Evolutionary conservation across 2,888 invertebrate genomes (phyloP).

Genomic region (Epistrophe grossulariae): DNA sequence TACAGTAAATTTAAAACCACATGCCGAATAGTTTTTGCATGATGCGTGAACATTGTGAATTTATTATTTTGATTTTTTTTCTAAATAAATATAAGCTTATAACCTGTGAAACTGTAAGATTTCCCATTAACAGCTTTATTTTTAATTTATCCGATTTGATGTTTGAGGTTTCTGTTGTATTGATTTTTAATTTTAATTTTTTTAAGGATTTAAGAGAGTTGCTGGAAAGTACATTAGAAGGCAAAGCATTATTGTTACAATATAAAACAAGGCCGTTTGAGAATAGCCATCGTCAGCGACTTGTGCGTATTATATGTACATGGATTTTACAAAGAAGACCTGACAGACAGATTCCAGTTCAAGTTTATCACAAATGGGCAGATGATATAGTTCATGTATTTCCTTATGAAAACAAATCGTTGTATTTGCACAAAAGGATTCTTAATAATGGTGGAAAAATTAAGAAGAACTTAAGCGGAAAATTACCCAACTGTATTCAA

Average conservation of each 20-base stretch:
- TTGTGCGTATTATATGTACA: slow-evolving; percentile 1
- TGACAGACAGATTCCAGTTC: neutral
- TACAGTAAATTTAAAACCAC: too few species aligned
- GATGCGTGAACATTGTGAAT: too few species aligned
- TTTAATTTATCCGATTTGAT: too few species aligned
- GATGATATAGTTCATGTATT: neutral
- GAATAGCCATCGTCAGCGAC: neutral
- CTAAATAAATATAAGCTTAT: too few species aligned
- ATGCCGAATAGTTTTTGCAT: too few species aligned
- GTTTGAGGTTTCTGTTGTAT: too few species aligned
- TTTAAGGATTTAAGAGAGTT: neutral
- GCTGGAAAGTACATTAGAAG: neutral
- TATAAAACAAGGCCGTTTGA: neutral
- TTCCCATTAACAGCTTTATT: too few species aligned
- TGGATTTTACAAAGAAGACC: neutral
- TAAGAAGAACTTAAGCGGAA: neutral
- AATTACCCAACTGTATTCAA: neutral
- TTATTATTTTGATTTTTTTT: too few species aligned
- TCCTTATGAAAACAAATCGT: neutral
- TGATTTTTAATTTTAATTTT: neutral
- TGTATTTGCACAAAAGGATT: neutral
- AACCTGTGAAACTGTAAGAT: too few species aligned
- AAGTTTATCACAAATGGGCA: neutral
- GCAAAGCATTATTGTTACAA: neutral
- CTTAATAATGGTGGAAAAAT: neutral